Conservation (phyloP, 23 tunicate species). For the Halocynthia roretzi region DNA sequence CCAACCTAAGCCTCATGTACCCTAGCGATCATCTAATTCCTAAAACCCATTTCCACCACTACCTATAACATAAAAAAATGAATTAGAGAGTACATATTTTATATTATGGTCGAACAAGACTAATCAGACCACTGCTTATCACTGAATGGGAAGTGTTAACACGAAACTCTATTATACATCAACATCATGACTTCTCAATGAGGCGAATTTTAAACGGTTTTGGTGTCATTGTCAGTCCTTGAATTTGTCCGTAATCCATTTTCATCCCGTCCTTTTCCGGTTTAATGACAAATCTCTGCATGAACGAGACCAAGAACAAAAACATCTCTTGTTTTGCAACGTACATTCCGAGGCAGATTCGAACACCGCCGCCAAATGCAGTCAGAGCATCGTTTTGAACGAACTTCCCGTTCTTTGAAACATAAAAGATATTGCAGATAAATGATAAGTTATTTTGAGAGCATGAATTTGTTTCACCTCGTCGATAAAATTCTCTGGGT, state of each 20-base stretch:
- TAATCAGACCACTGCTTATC: no score
- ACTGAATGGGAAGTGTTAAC: no score
- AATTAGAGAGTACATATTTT: no score
- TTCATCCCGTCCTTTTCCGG: background rate
- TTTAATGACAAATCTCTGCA: constrained; percentile 2
- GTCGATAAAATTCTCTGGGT: constrained; percentile 5
- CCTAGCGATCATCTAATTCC: no score
- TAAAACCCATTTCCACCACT: no score
- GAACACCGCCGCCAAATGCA: constrained; percentile 4
- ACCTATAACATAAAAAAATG: no score
- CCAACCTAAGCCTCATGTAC: no score
- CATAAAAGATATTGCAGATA: no score
- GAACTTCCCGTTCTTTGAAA: background rate
- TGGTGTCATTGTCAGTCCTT: background rate
- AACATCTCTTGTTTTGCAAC: constrained; percentile 1
- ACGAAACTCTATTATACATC: no score
- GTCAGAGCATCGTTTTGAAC: background rate
- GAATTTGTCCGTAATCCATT: background rate
- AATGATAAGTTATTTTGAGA: no score
- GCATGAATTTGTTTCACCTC: background rate
- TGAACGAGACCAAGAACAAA: background rate
- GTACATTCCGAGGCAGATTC: background rate
- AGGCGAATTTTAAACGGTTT: background rate
- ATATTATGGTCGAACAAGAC: no score
- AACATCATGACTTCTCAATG: background rate